Base-by-base conservation (phyloP, 92 coral and sea anemone species). In the Bergia puertoricense region DNA sequence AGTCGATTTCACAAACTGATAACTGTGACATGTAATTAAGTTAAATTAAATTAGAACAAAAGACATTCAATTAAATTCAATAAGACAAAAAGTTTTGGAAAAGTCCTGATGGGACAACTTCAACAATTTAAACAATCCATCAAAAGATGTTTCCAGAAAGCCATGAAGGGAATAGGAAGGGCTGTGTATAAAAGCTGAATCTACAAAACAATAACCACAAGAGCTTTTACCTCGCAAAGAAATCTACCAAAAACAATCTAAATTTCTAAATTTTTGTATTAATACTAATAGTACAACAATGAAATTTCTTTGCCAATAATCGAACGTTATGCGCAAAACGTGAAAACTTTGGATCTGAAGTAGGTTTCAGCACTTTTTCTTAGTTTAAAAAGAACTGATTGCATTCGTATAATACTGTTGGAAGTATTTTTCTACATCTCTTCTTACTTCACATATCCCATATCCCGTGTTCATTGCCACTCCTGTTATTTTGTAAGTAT, bases 11-110 rank as follows among this genome's bases (percentile, higher is more conserved):
- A 37, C 62, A 67, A 46, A 79, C 82, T 51, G 67, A 79, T 79
- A 51, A 50, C 39, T 23, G 45, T 44, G 46, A 30, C 79, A 68
- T 66, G 54, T 54, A 84, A 84, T 46, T 84, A 68, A 54, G 2
- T 54, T 54, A 54, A 54, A 30, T 30, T 30, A 30, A 46, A 83
- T 71, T 69, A 30, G 45, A 68, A 69, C 37, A 43, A 79, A 79
- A 84, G 68, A 84, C 87, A 71, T 20, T 46, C 87, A 71, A 84
- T 84, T 84, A 83, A 43, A 3, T 36, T 83, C 65, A 10, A 44
- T 9, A 83, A 83, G 77, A 69, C 57, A 50, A 23, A 74, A 36
- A 46, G 66, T 38, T 84, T 84, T 42, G 77, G 22, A n/a, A n/a
- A 68, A 48, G 77, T 69, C 68, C 54, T 69, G 42, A 23, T 44